Conservation (phyloP, 2,113 vertebrate genomes). For the Philantomba maxwellii region DNA sequence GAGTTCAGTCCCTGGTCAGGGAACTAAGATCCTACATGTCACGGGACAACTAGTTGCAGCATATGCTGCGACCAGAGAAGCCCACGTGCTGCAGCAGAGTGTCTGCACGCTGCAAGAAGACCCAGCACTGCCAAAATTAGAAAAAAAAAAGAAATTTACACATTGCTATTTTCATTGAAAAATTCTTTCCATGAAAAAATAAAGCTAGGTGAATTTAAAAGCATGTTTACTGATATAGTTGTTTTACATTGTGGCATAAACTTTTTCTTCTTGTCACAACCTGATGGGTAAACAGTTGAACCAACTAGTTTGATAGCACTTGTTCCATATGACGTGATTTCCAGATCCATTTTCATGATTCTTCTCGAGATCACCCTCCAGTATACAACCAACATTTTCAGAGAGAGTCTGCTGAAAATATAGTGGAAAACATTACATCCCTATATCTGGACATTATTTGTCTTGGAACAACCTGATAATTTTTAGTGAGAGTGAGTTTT, state of each 20-base stretch:
- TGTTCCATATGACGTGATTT: not conserved
- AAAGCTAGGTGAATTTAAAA: not conserved
- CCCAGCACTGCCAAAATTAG: not conserved
- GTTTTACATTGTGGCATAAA: not conserved
- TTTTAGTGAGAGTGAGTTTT: not conserved
- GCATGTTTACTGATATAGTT: not conserved
- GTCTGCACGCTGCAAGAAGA: not conserved
- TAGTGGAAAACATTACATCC: not conserved
- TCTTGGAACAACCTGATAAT: not conserved
- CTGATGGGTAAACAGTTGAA: not conserved
- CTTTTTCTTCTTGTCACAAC: not conserved
- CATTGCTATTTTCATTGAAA: not conserved
- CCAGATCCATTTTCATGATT: not conserved
- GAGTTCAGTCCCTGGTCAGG: not conserved
- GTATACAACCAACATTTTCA: not conserved
- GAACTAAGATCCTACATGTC: not conserved
- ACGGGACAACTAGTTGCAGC: not conserved
- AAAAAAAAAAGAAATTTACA: not conserved
- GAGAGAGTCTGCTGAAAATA: not conserved
- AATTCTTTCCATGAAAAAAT: not conserved
- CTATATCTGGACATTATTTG: not conserved
- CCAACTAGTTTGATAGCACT: not conserved
- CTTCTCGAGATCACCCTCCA: not conserved
- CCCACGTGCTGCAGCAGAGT: not conserved
- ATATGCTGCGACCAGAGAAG: not conserved